Evolutionary conservation across 2,113 vertebrate genomes (phyloP), one percentile per base, ranked within the genome.

Genomic region (Eudyptes chrysolophus): DNA sequence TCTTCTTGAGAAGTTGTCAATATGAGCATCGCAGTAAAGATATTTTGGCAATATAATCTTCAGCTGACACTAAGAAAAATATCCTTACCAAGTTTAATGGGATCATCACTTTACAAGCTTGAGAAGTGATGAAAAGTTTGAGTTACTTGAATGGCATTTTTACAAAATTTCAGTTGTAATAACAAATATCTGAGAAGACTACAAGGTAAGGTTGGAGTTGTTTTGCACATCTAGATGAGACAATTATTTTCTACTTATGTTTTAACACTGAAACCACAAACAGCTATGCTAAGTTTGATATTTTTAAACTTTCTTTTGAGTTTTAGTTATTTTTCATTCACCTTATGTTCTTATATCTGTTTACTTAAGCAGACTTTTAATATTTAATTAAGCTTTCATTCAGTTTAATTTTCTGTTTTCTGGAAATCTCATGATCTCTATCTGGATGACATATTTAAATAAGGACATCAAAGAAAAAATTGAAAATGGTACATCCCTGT

Each of bases 1-100:
- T 64, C 22, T 78, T 92, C 83, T 95, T 55, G 66, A 88, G 68
- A 93, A 93, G 26, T 11, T 78, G 64, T 91, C 94, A 95, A 71
- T 94, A 93, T 48, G 52, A 74, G 7, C 52, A 89, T 85, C 57
- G 52, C 52, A 81, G 57, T 57, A 60, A 90, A 92, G 65, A 89
- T 68, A 80, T 82, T 75, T 88, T 74, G 81, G 20, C 89, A 96
- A 48, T 40, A 65, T 61, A 81, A 86, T 94, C 87, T 96, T 85
- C 69, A 64, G 6, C 18, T 32, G 61, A 84, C 77, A 74, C 49
- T 69, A 82, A 7, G 40, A 84, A 90, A 88, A 40, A 25, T 61
- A 86, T 29, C 30, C 44, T 83, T 89, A 38, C 4, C 11, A 30
- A 68, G 16, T 94, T 90, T 44, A 92, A 74, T n/a, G 10, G 49